Evolutionary conservation across 1,140 invertebrate genomes (phyloP), one percentile per base, ranked within the genome.

Genomic region (Papilio dardanus): DNA sequence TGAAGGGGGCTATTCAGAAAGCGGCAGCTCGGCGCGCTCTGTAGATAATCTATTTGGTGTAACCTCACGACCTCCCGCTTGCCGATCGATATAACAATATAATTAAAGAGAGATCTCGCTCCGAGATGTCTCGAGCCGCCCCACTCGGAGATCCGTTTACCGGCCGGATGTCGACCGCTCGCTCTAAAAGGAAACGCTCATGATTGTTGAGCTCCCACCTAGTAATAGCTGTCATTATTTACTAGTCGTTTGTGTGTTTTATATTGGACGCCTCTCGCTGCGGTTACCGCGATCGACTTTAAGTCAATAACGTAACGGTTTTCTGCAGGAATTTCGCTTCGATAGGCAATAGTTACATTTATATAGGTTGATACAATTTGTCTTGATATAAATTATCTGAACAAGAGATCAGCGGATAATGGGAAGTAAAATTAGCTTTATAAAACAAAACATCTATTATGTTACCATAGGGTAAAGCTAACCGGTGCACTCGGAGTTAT

Each of bases 41-140:
- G 86, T 80, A 92, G 91, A 93, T 93, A 91, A 93, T 93, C 88
- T 92, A 92, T 93, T 92, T 92, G 84, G 86, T 91, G 80, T 92
- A 90, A 93, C 91, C 91, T 88, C 91, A 89, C 91, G 91, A 93
- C 90, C 91, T 89, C 85, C 81, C 77, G 79, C 71, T 71, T 77
- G 78, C 76, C 83, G 84, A 85, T 83, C 86, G 86, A 83, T 82
- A 86, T 91, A 91, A 93, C 91, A 91, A 92, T 92, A 93, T 93
- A 92, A 93, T 93, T 93, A 93, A 93, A 93, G 90, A 86, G 87
- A 90, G 85, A 91, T 91, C 88, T 83, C 84, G 81, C 82, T 84
- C 73, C 80, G 84, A 62, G 54, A 86, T 84, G 82, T 66, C 30
- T 58, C 67, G 46, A 68, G 71, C 69, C 50, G 65, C 46, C 78